Evolutionary conservation across 2,113 vertebrate species (phyloP).

Genomic region (Chauna torquata): DNA sequence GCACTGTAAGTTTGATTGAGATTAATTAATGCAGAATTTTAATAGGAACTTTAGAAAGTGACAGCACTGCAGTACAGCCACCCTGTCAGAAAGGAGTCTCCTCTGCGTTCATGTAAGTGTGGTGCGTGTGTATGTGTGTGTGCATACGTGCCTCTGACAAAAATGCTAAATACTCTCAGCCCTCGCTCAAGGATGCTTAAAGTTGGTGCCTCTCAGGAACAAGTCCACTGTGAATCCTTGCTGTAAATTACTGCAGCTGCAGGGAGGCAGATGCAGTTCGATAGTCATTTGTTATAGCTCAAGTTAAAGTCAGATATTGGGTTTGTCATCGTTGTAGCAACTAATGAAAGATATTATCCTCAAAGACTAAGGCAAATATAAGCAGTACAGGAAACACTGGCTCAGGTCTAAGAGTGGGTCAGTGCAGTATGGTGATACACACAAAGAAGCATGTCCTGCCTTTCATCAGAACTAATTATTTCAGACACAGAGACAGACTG

Average conservation of each 20-base stretch:
- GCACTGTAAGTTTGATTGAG: neutral
- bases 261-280: neutral
- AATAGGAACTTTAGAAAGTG: neutral
- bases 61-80: neutral
- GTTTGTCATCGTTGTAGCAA: neutral
- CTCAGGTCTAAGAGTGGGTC: neutral
- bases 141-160: neutral
- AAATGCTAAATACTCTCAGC: neutral
- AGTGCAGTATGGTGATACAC: neutral
- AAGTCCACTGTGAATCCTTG: neutral
- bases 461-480: conserved; percentile 15
- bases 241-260: neutral
- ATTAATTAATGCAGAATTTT: neutral
- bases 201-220: neutral
- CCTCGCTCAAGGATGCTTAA: neutral
- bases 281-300: neutral
- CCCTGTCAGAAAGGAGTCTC: neutral
- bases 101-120: rapidly evolving
- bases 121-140: neutral
- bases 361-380: neutral
- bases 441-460: neutral
- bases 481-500: neutral
- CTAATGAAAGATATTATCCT: neutral
- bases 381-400: neutral
- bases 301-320: neutral